These are phyloP conservation scores for Thereuonema tuberculata DNA, from an alignment of 1,140 invertebrate species.

Conservation along the genomic window DNA sequence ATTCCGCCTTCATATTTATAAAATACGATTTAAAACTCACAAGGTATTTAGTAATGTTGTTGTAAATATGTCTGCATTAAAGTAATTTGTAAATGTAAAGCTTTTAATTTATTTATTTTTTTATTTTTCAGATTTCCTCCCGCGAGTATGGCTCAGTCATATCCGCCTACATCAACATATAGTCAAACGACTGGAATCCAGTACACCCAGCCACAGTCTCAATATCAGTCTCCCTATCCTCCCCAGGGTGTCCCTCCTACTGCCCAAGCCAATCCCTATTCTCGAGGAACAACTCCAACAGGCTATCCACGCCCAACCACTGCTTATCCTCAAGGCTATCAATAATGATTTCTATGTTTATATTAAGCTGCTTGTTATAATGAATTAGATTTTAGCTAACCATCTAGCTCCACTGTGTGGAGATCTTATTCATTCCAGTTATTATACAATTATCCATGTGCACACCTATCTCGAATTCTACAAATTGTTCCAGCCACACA, in stretches of 20 bases:
- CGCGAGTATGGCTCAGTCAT: not conserved
- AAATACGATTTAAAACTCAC: too few species aligned
- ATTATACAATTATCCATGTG: too few species aligned
- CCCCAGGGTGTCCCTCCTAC: not conserved
- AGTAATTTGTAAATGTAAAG: not conserved
- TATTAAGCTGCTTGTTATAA: too few species aligned
- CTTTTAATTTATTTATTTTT: not conserved
- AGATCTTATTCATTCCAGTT: too few species aligned
- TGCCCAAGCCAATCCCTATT: slow-evolving; percentile 3
- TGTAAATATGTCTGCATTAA: too few species aligned
- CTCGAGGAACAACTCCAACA: not conserved
- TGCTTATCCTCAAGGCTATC: not conserved
- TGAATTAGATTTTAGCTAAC: too few species aligned
- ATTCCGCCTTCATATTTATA: too few species aligned
- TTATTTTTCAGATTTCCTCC: not conserved
- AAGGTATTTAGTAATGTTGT: too few species aligned
- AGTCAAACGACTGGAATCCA: not conserved
- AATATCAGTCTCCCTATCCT: not conserved
- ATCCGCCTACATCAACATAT: not conserved
- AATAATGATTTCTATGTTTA: too few species aligned
- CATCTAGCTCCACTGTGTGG: too few species aligned
- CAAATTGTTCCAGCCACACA: too few species aligned
- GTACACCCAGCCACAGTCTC: not conserved
- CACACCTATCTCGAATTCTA: too few species aligned
- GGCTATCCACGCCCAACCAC: slow-evolving; percentile 1